Conservation (phyloP, 1,140 invertebrate species). For the Drosophila ercepeae region DNA sequence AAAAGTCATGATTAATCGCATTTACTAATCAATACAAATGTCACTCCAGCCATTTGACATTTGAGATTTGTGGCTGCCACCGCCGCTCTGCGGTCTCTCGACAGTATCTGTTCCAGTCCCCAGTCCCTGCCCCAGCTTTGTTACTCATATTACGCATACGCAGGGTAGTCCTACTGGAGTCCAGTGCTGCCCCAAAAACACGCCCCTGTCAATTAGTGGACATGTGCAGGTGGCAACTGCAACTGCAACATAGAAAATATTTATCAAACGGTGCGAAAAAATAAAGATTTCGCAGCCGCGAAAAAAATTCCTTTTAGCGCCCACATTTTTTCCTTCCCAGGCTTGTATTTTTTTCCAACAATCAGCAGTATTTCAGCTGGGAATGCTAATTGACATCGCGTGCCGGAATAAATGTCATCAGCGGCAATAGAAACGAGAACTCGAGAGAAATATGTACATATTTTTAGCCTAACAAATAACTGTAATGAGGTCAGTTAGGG, state of each 20-base stretch:
- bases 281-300: neutral
- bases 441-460: conserved; percentile 21
- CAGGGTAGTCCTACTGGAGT: conserved; percentile 59
- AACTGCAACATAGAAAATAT: conserved; percentile 17
- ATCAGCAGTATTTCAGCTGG: conserved; percentile 37
- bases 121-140: conserved; percentile 8
- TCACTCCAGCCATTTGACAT: conserved; percentile 71
- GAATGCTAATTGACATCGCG: conserved; percentile 56
- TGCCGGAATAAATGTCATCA: conserved; percentile 46
- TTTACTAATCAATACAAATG: conserved; percentile 81
- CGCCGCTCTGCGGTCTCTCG: neutral
- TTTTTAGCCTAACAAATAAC: conserved; percentile 44
- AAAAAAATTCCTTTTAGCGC: conserved; percentile 29
- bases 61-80: conserved; percentile 68
- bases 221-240: conserved; percentile 41
- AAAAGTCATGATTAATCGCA: conserved; percentile 71
- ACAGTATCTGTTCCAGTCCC: conserved; percentile 23
- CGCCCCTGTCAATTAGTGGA: conserved; percentile 58
- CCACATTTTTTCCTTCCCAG: conserved; percentile 19
- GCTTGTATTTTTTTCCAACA: conserved; percentile 25
- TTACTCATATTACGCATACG: conserved; percentile 69
- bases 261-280: conserved; percentile 18
- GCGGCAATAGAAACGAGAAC: conserved; percentile 24
- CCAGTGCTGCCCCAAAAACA: conserved; percentile 19
- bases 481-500: conserved; percentile 58